phyloP scores from a whole-genome alignment of 30 jellyfish, hydroid and myxozoan species.

The Aurelia aurita region DNA sequence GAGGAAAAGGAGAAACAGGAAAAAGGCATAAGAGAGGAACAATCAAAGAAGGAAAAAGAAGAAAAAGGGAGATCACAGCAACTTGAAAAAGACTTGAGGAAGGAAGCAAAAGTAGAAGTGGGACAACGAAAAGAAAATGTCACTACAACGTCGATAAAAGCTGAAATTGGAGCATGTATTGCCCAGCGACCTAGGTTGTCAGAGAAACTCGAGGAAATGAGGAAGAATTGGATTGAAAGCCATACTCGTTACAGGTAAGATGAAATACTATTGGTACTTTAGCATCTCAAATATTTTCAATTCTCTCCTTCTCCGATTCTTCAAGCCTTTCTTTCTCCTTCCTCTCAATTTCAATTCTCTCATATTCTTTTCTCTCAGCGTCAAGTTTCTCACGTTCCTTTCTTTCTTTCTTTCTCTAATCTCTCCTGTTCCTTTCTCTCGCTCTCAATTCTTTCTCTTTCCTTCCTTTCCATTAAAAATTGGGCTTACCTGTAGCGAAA shows the following conservation, averaged over 20 bases:
- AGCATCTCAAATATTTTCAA: too few relatives aligned
- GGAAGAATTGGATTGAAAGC: slow-evolving; percentile 31
- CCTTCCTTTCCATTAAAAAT: background rate
- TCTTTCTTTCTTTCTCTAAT: too few relatives aligned
- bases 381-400: slow-evolving; percentile 29
- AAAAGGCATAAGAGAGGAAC: too few relatives aligned
- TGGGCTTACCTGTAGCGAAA: too few relatives aligned
- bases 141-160: too few relatives aligned
- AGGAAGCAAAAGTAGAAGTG: too few relatives aligned
- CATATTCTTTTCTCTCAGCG: slow-evolving; percentile 17
- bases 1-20: background rate
- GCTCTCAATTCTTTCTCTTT: background rate
- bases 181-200: background rate
- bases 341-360: slow-evolving; percentile 18
- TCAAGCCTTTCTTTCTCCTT: slow-evolving; percentile 1
- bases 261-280: background rate
- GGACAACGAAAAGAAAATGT: too few relatives aligned
- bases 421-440: slow-evolving; percentile 35
- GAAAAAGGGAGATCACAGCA: too few relatives aligned
- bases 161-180: too few relatives aligned
- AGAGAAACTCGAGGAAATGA: slow-evolving; percentile 32
- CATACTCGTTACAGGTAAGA: slow-evolving; percentile 31
- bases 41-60: too few relatives aligned
- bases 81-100: too few relatives aligned
- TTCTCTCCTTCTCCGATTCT: slow-evolving; percentile 10